Evolutionary conservation across 2,797 vertebrate species (phyloP), one percentile per base, ranked within the genome.

Genomic region (Chrysocyon brachyurus): DNA sequence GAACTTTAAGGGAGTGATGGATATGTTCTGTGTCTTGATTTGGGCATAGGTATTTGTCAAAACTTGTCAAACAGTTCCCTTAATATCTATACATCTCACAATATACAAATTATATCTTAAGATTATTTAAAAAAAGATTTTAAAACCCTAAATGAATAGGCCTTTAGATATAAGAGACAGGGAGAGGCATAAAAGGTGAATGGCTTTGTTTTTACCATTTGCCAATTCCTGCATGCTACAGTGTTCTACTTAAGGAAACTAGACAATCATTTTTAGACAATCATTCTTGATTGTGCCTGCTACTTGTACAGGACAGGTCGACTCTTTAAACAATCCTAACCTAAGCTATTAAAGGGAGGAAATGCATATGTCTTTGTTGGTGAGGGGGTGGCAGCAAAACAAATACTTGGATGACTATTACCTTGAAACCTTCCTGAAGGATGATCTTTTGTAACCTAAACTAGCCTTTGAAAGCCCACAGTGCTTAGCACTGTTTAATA

Each of bases 121-220:
- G 83, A 82, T 75, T 78, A 87, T 79, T 64, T 87, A 61, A 59
- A 78, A 89, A 96, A 83, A 52, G 6, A 49, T 33, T 95, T 64
- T 82, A 5, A 10, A 91, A 56, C 77, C 91, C 75, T 33, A 59
- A 77, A n/a, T 54, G 57, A 88, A 31, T 12, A 75, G 22, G 49
- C 52, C 31, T 90, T 81, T 21, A 84, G 87, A 31, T 70, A 28
- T 59, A 26, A 78, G 28, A 54, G 56, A 17, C 59, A 3, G 28
- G 56, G 31, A 59, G 46, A 68, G 40, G 31, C 75, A 33, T 54
- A 52, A 88, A 68, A 92, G 46, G 36, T 36, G 33, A 84, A n/a
- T 56, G 54, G 57, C 63, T 89, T 87, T 66, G 56, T 63, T 82
- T 68, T 64, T 90, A 40, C 31, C 21, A 8, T 31, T 75, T 92